Evolutionary conservation across 2,888 invertebrate species (phyloP).

Genomic region (Lasioglossum figueresi): DNA sequence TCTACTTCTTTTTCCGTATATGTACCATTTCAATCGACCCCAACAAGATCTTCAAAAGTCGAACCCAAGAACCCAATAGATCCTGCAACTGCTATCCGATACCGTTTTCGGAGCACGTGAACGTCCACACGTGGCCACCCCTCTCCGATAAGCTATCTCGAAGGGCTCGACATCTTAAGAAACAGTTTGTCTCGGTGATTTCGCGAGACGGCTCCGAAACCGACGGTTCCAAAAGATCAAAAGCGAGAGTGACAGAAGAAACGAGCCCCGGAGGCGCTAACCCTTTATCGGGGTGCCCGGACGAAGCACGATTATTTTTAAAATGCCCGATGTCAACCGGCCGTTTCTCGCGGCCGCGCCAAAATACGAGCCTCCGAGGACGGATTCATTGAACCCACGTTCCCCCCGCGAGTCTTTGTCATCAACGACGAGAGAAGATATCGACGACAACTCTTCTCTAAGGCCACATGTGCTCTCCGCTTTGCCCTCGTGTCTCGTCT

Average conservation of each 20-base stretch:
- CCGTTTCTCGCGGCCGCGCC: constrained; percentile 42
- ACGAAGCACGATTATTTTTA: constrained; percentile 55
- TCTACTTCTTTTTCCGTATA: neutral
- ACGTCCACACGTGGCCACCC: neutral
- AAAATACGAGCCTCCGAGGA: constrained; percentile 63
- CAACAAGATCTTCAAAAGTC: neutral
- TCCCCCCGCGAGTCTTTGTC: constrained; percentile 59
- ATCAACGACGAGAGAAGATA: constrained; percentile 67
- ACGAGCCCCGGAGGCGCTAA: neutral
- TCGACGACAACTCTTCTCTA: constrained; percentile 74
- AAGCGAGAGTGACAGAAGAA: neutral
- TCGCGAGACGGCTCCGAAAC: neutral
- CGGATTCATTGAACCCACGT: constrained; percentile 75
- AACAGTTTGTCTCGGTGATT: neutral
- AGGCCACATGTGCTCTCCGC: constrained; percentile 74
- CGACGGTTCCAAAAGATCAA: neutral
- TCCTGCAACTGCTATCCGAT: neutral
- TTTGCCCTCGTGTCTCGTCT: neutral
- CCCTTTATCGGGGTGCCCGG: constrained; percentile 7
- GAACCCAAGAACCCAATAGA: neutral
- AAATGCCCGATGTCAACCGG: constrained; percentile 49
- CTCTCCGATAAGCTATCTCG: neutral
- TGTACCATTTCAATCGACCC: neutral
- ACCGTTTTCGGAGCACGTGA: neutral
- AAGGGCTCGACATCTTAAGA: neutral